Conservation (phyloP, 2,888 invertebrate genomes). For the Noctua fimbriata region DNA sequence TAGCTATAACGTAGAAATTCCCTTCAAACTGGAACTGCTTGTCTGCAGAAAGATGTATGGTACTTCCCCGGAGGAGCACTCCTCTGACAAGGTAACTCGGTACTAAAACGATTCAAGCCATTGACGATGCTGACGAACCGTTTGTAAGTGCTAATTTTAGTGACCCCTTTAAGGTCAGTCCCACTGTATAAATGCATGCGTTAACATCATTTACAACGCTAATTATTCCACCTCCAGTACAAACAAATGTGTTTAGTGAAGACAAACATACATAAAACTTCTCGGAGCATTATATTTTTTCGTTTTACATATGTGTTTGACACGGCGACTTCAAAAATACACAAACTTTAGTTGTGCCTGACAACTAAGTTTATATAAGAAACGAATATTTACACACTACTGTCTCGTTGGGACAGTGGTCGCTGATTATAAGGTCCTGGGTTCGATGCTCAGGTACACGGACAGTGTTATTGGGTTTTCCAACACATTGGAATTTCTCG, state of each 20-base stretch:
- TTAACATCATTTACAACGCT: conserved; percentile 33
- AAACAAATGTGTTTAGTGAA: conserved; percentile 9
- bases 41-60: background rate
- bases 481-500: background rate
- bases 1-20: background rate
- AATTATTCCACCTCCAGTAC: conserved; percentile 17
- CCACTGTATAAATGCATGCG: conserved; percentile 26
- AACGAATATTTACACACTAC: background rate
- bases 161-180: conserved; percentile 33
- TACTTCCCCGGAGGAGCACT: background rate
- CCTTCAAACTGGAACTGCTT: background rate
- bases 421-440: background rate
- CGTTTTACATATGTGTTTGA: background rate
- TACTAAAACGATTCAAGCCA: conserved; percentile 11
- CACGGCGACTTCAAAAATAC: no score
- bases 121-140: conserved; percentile 12
- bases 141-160: conserved; percentile 45
- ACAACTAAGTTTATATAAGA: background rate
- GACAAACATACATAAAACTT: background rate
- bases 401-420: no score
- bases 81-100: background rate
- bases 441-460: background rate
- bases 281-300: background rate
- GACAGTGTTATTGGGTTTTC: background rate
- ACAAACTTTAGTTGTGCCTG: no score